phyloP scores from a whole-genome alignment of 2,888 invertebrate species.

The Baccha elongata region DNA sequence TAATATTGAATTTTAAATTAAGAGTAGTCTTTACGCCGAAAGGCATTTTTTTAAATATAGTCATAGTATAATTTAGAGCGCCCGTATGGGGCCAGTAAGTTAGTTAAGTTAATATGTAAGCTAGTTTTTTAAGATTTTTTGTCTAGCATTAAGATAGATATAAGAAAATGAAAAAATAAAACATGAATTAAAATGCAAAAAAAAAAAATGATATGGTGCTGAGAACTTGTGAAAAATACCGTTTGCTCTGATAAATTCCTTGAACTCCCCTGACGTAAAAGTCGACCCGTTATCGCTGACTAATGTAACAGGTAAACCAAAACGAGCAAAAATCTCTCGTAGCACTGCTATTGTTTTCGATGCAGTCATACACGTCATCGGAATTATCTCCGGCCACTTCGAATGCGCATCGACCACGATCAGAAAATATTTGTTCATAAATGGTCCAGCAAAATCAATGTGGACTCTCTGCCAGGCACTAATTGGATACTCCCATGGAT shows the following conservation, averaged over 20 bases:
- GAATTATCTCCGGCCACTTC: slow-evolving; percentile 5
- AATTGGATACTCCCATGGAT: slow-evolving; percentile 30
- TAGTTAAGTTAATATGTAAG: too few relatives aligned
- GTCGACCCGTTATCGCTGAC: slow-evolving; percentile 5
- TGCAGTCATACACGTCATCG: neutral
- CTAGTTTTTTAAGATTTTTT: too few relatives aligned
- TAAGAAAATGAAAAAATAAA: too few relatives aligned
- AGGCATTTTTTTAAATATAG: too few relatives aligned
- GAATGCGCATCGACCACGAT: slow-evolving; percentile 12
- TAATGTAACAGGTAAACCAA: neutral
- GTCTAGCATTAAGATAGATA: too few relatives aligned
- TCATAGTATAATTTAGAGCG: too few relatives aligned
- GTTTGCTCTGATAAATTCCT: neutral
- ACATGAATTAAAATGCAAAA: too few relatives aligned
- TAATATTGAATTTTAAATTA: too few relatives aligned
- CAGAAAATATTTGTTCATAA: slow-evolving; percentile 11
- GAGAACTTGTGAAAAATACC: too few relatives aligned
- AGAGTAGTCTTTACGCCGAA: too few relatives aligned
- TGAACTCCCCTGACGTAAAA: slow-evolving; percentile 1
- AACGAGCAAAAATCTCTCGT: neutral
- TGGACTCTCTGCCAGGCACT: slow-evolving; percentile 1
- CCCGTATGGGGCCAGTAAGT: too few relatives aligned
- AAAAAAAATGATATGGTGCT: too few relatives aligned
- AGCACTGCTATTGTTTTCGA: slow-evolving; percentile 1
- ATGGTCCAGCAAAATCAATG: neutral